phyloP scores from a whole-genome alignment of 2,888 invertebrate genomes.

The Strigamia maritima region DNA sequence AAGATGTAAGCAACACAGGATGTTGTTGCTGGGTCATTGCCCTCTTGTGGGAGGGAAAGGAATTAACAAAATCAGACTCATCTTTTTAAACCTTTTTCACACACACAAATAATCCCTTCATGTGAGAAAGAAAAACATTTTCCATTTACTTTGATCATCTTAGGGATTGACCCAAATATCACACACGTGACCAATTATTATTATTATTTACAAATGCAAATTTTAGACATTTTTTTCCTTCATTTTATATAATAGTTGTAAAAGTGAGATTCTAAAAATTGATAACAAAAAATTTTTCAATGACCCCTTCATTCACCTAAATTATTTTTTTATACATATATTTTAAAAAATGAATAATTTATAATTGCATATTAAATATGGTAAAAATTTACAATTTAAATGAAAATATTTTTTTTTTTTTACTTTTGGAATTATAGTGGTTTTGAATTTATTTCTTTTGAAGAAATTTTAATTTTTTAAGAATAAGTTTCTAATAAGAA shows the following conservation, averaged over 20 bases:
- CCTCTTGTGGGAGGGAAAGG: constrained; percentile 23
- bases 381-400: no score
- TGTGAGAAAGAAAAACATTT: constrained; percentile 23
- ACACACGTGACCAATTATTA: background rate
- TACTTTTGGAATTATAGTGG: no score
- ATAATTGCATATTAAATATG: no score
- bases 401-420: no score
- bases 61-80: constrained; percentile 19
- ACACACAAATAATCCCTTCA: constrained; percentile 12
- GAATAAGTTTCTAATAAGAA: no score
- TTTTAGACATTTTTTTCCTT: background rate
- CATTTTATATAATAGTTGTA: background rate
- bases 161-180: constrained; percentile 7
- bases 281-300: no score
- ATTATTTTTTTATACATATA: no score
- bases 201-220: background rate
- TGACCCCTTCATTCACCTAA: no score
- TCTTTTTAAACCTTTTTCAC: background rate
- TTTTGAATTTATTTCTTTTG: no score
- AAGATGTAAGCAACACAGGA: constrained; percentile 4
- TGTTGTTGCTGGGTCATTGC: constrained; percentile 7
- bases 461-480: no score
- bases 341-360: no score
- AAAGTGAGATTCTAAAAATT: no score
- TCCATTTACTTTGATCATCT: constrained; percentile 19